These are phyloP conservation scores for Acropternis orthonyx DNA, from an alignment of 2,797 vertebrate genomes.

Conservation along the genomic window DNA sequence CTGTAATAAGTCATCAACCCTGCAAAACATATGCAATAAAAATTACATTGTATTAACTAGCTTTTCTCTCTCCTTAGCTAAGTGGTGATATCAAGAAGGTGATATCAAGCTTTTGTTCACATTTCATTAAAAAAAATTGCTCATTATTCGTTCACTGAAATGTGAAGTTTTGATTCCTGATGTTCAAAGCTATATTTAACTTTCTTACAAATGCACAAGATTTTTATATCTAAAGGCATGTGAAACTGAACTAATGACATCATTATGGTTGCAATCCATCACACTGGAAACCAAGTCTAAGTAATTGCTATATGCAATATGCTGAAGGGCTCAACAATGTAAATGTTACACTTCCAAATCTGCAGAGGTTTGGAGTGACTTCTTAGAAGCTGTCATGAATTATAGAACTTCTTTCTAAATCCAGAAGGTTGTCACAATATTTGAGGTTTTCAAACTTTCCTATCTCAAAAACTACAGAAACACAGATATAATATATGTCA, in stretches of 20 bases:
- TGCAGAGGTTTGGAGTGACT: background rate
- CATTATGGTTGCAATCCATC: background rate
- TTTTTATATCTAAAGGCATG: background rate
- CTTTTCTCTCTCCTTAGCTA: background rate
- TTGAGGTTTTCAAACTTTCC: background rate
- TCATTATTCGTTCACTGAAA: background rate
- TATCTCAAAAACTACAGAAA: background rate
- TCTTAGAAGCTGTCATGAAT: background rate
- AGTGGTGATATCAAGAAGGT: background rate
- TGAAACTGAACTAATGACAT: background rate
- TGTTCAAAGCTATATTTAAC: background rate
- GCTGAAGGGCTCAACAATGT: background rate
- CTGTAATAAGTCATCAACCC: background rate
- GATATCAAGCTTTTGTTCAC: background rate
- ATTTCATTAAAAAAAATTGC: background rate
- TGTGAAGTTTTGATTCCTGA: background rate
- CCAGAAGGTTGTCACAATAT: slow-evolving; percentile 19
- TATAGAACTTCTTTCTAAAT: background rate
- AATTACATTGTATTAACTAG: background rate
- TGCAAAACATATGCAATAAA: background rate
- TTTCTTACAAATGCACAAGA: background rate
- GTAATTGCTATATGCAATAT: background rate
- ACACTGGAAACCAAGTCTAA: background rate
- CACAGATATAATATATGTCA: background rate
- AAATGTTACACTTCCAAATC: background rate